These are phyloP conservation scores for Scrobipalpa atriplicella DNA, from an alignment of 2,888 invertebrate genomes.

Conservation along the genomic window DNA sequence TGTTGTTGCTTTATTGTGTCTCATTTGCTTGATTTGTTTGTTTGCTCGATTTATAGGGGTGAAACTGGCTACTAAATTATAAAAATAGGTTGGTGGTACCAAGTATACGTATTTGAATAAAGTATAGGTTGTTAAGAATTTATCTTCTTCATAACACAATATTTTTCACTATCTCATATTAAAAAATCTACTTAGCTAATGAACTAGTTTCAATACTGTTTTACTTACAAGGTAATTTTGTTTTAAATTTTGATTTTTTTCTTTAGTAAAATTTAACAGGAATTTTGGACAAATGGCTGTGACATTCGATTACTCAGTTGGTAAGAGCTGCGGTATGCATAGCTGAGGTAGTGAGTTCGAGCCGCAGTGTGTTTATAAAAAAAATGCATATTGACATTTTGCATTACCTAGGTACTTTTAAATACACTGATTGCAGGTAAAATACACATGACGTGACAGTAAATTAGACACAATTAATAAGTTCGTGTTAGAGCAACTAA, in stretches of 20 bases:
- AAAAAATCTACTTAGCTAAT: too few species aligned
- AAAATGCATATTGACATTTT: background rate
- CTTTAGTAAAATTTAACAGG: too few species aligned
- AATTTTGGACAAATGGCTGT: too few species aligned
- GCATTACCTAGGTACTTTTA: background rate
- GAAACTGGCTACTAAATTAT: conserved; percentile 29
- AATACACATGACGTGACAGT: background rate
- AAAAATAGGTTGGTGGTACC: background rate
- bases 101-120: background rate
- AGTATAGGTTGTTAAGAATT: background rate
- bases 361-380: too few species aligned
- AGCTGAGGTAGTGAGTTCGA: too few species aligned
- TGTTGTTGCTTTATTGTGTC: conserved; percentile 49
- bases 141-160: background rate
- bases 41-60: conserved; percentile 50
- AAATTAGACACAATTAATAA: conserved; percentile 7
- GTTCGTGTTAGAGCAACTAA: conserved; percentile 27
- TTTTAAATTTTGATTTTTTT: too few species aligned
- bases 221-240: too few species aligned
- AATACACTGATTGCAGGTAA: background rate
- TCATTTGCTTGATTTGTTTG: conserved; percentile 65
- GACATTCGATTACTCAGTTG: too few species aligned
- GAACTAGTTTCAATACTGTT: too few species aligned
- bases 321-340: too few species aligned
- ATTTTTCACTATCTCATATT: too few species aligned